These are phyloP conservation scores for Verasper variegatus DNA, from an alignment of 2,113 vertebrate genomes.

Conservation along the genomic window DNA sequence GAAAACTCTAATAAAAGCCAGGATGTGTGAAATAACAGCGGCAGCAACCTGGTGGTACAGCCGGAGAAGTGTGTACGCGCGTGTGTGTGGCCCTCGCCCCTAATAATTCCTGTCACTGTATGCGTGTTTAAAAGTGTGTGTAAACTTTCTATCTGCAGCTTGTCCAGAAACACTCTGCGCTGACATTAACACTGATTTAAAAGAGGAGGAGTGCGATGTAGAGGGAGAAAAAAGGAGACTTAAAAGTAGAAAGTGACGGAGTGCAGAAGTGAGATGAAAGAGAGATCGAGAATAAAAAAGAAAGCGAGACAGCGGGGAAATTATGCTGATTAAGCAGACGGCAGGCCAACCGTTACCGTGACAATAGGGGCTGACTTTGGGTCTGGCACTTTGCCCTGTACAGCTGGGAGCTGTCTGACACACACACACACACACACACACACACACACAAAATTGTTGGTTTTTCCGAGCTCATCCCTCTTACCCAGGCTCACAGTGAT, in stretches of 20 bases:
- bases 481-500: constrained; percentile 49
- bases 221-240: constrained; percentile 14
- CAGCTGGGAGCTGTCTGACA: constrained; percentile 65
- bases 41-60: constrained; percentile 43
- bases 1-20: constrained; percentile 69
- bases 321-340: constrained; percentile 73
- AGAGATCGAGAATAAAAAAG: not conserved
- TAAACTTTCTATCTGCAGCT: constrained; percentile 4
- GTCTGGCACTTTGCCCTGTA: constrained; percentile 70
- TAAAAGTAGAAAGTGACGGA: constrained; percentile 12
- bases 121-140: constrained; percentile 27
- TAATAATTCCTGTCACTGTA: constrained; percentile 8
- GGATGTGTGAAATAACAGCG: constrained; percentile 70
- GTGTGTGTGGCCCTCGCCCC: constrained; percentile 19
- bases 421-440: constrained; percentile 21
- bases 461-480: constrained; percentile 59
- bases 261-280: not conserved
- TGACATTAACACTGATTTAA: constrained; percentile 16
- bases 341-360: constrained; percentile 67
- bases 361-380: constrained; percentile 69
- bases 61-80: constrained; percentile 18
- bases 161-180: constrained; percentile 29
- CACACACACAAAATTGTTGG: constrained; percentile 28
- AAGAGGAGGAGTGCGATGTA: not conserved
- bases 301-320: constrained; percentile 33